Evolutionary conservation across 2,888 invertebrate genomes (phyloP).

Genomic region (Hemaris fuciformis): DNA sequence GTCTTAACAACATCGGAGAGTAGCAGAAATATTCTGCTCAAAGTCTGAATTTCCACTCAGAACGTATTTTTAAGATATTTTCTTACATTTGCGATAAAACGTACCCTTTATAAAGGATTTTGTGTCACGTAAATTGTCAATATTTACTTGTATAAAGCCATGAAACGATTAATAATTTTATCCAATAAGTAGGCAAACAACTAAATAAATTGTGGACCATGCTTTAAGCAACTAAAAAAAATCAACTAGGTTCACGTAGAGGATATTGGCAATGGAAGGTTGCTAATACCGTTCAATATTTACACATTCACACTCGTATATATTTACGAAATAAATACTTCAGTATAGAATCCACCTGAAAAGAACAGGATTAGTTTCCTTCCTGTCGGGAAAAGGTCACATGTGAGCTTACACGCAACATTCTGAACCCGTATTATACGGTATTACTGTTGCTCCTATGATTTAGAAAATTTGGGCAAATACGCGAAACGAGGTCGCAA

Average conservation of each 20-base stretch:
- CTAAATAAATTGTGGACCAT: not conserved
- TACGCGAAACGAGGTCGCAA: not conserved
- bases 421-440: not conserved
- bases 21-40: not conserved
- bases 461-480: not conserved
- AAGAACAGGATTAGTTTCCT: not conserved
- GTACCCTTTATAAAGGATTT: not conserved
- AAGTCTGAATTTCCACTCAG: not conserved
- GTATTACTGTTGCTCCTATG: not conserved
- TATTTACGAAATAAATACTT: not conserved
- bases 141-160: no score
- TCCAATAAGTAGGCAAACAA: no score
- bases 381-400: not conserved
- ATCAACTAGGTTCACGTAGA: no score
- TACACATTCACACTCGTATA: no score
- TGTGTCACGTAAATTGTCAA: not conserved
- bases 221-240: not conserved
- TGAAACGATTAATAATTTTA: no score
- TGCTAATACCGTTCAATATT: no score
- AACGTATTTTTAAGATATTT: not conserved
- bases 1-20: not conserved
- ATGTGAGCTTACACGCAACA: not conserved
- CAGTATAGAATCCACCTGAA: not conserved
- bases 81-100: not conserved
- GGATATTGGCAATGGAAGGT: no score